Conservation (phyloP, 92 coral and sea anemone genomes). For the Umimayanthus chanpuru region DNA sequence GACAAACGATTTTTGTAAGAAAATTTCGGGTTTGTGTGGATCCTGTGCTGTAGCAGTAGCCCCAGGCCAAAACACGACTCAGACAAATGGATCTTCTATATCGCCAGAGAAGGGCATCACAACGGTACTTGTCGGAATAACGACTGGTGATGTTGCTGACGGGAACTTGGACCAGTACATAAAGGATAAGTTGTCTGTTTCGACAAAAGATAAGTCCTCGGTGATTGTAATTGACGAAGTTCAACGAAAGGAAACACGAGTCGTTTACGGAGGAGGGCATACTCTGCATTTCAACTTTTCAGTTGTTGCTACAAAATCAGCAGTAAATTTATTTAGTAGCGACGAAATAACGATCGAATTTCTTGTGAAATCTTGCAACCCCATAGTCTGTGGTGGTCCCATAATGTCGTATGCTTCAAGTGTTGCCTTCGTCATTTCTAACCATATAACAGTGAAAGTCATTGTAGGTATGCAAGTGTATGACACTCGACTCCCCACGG, state of each 20-base stretch:
- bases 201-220: constrained; percentile 6
- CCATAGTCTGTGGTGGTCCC: constrained; percentile 62
- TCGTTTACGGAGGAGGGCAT: constrained; percentile 62
- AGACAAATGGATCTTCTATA: constrained; percentile 27
- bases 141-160: constrained; percentile 16
- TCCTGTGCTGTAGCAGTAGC: constrained; percentile 38
- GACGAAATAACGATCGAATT: constrained; percentile 56
- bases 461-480: constrained; percentile 54
- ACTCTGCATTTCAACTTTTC: constrained; percentile 60
- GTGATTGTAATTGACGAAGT: constrained; percentile 48
- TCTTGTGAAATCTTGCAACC: constrained; percentile 55
- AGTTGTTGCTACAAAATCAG: constrained; percentile 55
- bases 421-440: constrained; percentile 57
- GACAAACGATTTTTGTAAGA: constrained; percentile 24
- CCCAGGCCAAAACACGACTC: constrained; percentile 29
- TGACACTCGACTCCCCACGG: constrained; percentile 57
- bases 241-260: constrained; percentile 56
- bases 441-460: constrained; percentile 54
- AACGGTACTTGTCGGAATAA: constrained; percentile 47
- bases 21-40: constrained; percentile 51
- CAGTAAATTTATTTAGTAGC: constrained; percentile 40
- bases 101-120: background rate
- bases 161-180: constrained; percentile 36
- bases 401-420: constrained; percentile 60
- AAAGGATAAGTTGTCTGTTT: constrained; percentile 33